These are phyloP conservation scores for Crocuta crocuta DNA, from an alignment of 2,113 vertebrate genomes.

Conservation along the genomic window DNA sequence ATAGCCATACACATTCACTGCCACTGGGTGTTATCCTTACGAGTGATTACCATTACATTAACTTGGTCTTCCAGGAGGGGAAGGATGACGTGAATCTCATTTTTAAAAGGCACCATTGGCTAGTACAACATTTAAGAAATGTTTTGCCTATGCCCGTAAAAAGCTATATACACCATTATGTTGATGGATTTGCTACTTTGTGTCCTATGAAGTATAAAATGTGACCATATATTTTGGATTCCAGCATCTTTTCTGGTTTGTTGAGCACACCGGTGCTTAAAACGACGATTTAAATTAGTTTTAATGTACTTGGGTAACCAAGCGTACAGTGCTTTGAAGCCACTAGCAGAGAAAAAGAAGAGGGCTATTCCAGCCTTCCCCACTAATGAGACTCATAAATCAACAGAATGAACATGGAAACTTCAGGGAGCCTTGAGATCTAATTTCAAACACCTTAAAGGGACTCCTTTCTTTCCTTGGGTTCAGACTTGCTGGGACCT, in stretches of 20 bases:
- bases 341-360: slow-evolving; percentile 66
- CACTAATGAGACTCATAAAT: slow-evolving; percentile 79
- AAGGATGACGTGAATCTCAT: background rate
- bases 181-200: slow-evolving; percentile 67
- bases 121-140: background rate
- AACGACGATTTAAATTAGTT: slow-evolving; percentile 81
- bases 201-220: slow-evolving; percentile 55
- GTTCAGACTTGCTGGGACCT: slow-evolving; percentile 71
- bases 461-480: slow-evolving; percentile 72
- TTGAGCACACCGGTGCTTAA: slow-evolving; percentile 78
- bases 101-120: slow-evolving; percentile 26
- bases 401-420: slow-evolving; percentile 79
- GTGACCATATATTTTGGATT: slow-evolving; percentile 70
- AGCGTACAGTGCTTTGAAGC: slow-evolving; percentile 84
- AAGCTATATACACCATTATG: slow-evolving; percentile 42
- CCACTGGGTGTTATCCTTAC: background rate
- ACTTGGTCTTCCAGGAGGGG: slow-evolving; percentile 15
- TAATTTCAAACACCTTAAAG: slow-evolving; percentile 82
- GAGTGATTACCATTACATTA: background rate
- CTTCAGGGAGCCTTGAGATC: slow-evolving; percentile 75
- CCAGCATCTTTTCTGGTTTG: slow-evolving; percentile 75
- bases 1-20: background rate
- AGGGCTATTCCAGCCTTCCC: slow-evolving; percentile 59
- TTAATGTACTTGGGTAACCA: slow-evolving; percentile 83
- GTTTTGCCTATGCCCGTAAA: background rate